These are phyloP conservation scores for Pseudoips prasinana DNA, from an alignment of 2,888 invertebrate species.

Conservation along the genomic window DNA sequence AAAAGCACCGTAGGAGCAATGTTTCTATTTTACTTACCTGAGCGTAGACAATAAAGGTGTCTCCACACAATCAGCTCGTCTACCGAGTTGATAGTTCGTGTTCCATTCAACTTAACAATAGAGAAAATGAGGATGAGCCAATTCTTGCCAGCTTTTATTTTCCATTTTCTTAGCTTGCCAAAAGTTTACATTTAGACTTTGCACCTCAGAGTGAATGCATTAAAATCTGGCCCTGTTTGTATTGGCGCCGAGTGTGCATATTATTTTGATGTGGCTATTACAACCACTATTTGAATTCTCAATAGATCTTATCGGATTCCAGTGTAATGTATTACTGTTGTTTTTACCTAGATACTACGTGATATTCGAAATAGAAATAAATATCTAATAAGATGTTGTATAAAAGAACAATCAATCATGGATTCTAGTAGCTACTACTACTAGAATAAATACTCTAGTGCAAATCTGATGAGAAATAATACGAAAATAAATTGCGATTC, in stretches of 20 bases:
- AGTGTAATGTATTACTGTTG: slow-evolving; percentile 32
- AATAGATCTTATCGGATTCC: slow-evolving; percentile 41
- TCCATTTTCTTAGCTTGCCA: slow-evolving; percentile 64
- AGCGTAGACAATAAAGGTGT: slow-evolving; percentile 73
- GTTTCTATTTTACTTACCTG: slow-evolving; percentile 74
- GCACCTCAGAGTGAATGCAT: slow-evolving; percentile 62
- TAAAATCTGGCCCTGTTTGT: slow-evolving; percentile 67
- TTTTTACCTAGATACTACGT: slow-evolving; percentile 37
- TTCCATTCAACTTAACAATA: slow-evolving; percentile 76
- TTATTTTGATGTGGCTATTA: slow-evolving; percentile 57
- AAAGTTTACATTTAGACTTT: slow-evolving; percentile 72
- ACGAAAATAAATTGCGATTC: no score
- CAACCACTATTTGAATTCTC: slow-evolving; percentile 58
- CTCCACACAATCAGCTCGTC: slow-evolving; percentile 72
- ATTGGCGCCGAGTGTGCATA: slow-evolving; percentile 59
- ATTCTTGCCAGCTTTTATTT: slow-evolving; percentile 73
- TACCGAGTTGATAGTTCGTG: slow-evolving; percentile 75
- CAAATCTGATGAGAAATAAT: no score
- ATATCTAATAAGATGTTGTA: no score
- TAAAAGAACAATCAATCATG: no score
- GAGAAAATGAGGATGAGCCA: slow-evolving; percentile 77
- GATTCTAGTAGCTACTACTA: no score
- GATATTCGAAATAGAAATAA: no score
- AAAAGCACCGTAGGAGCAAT: slow-evolving; percentile 61
- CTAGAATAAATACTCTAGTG: no score